These are phyloP conservation scores for Acanthurus leucopareius DNA, from an alignment of 2,797 vertebrate genomes.

Conservation along the genomic window DNA sequence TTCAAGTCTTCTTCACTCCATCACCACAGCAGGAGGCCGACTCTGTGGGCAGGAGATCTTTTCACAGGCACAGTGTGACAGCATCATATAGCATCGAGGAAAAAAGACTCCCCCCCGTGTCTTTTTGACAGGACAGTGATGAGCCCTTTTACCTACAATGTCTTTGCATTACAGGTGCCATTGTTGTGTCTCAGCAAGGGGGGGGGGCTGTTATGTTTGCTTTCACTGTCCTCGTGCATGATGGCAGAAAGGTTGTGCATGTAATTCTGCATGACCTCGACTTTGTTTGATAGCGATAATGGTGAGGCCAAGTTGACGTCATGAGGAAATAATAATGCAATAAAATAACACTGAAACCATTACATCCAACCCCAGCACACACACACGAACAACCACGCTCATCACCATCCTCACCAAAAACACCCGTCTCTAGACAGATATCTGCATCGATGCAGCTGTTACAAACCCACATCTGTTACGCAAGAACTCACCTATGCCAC, in stretches of 20 bases:
- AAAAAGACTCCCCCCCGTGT: not conserved
- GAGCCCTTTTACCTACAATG: no score
- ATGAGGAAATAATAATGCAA: constrained; percentile 49
- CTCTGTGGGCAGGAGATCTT: constrained; percentile 7
- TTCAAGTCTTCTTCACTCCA: not conserved
- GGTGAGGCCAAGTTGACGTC: constrained; percentile 38
- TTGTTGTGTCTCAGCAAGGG: not conserved
- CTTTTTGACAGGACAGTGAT: not conserved
- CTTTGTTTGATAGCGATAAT: constrained; percentile 39
- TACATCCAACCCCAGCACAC: constrained; percentile 15
- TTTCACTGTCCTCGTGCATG: not conserved
- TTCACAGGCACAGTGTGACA: not conserved
- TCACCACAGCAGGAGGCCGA: not conserved
- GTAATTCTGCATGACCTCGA: not conserved
- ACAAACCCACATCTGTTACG: no score
- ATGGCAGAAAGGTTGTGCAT: not conserved
- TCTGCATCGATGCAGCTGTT: not conserved
- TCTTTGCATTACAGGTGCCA: not conserved
- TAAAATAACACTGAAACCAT: constrained; percentile 50
- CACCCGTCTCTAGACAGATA: no score
- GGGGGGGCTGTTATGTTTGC: not conserved
- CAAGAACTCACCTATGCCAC: not conserved
- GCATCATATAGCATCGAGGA: not conserved
- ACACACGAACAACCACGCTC: not conserved
- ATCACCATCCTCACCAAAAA: not conserved